Evolutionary conservation across 2,113 vertebrate species (phyloP), one percentile per base, ranked within the genome.

Genomic region (Ellobius talpinus): DNA sequence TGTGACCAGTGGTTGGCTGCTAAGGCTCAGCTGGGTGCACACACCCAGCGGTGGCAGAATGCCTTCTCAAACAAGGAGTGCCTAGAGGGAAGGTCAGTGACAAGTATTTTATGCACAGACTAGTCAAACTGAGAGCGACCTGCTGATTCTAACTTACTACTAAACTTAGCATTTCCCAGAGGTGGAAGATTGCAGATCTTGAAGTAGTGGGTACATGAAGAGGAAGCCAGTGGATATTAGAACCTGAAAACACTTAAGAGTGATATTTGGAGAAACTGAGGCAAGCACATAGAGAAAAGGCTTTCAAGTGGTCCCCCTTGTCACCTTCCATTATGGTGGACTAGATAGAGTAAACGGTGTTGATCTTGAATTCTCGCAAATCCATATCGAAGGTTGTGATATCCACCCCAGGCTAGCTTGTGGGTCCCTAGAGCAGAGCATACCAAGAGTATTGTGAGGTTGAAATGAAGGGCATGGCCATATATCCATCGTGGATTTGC

Each of bases 61-160:
- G 95, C 96, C 96, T 97, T 97, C 93, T 96, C 97, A 98, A 99
- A 98, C 98, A 98, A 98, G 99, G 99, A 98, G 98, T 99, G 98
- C 98, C 99, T 97, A 98, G 98, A 98, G 93, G 96, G 98, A 97
- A 98, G 85, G 72, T 98, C 96, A 98, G 97, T 76, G 93, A 97
- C 98, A 93, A 98, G 29, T 17, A 4, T 73, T 87, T 87, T 89
- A 85, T 88, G 7, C 58, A n/a, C 66, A 91, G 45, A 72, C 39
- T 73, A 50, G 47, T 45, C 45, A 33, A 24, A 33, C 36, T 55
- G 12, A 14, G 21, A 55, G 36, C 23, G 7, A 50, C 63, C 45
- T 72, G 36, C 61, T 39, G 3, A 45, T 23, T 10, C 63, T 29
- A 47, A 66, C 74, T 31, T 70, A 36, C 61, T 47, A 5, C 29